Conservation (phyloP, 37 sponge, comb jelly and placozoan genomes). For the Eunapius fragilis region DNA sequence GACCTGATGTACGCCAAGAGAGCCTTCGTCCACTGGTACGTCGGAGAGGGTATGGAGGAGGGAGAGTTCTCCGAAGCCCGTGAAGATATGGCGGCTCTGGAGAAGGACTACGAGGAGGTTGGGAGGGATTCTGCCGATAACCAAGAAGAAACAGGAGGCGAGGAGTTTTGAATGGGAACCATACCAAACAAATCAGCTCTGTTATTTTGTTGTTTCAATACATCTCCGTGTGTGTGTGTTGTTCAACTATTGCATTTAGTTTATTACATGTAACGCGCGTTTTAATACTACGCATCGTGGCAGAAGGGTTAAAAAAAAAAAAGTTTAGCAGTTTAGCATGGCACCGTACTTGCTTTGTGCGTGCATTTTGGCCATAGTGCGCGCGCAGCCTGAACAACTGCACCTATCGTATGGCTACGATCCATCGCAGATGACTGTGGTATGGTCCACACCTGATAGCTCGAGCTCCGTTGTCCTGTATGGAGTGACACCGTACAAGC, state of each 20-base stretch:
- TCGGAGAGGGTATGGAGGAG: conserved; percentile 99
- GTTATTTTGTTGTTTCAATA: neutral
- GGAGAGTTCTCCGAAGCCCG: conserved; percentile 99
- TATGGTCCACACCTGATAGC: conserved; percentile 23
- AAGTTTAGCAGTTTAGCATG: neutral
- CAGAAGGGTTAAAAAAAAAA: neutral
- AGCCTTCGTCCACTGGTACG: conserved; percentile 99
- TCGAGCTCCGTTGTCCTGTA: conserved; percentile 1
- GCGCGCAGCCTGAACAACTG: conserved; percentile 16
- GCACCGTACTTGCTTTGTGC: neutral
- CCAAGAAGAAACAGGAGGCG: conserved; percentile 72
- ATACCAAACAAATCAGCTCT: neutral
- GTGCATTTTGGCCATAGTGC: neutral
- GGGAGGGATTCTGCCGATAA: conserved; percentile 66
- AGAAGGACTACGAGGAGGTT: conserved; percentile 95
- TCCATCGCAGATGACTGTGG: conserved; percentile 27
- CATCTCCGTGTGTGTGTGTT: neutral
- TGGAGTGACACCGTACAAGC: neutral
- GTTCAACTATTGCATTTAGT: neutral
- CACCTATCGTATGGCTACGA: conserved; percentile 23
- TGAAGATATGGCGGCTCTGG: conserved; percentile 94
- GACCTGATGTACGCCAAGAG: conserved; percentile 99
- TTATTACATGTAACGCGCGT: neutral
- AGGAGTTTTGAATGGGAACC: conserved; percentile 36
- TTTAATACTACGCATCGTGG: neutral